Conservation (phyloP, 1,140 invertebrate species). For the Epicauta chinensis region DNA sequence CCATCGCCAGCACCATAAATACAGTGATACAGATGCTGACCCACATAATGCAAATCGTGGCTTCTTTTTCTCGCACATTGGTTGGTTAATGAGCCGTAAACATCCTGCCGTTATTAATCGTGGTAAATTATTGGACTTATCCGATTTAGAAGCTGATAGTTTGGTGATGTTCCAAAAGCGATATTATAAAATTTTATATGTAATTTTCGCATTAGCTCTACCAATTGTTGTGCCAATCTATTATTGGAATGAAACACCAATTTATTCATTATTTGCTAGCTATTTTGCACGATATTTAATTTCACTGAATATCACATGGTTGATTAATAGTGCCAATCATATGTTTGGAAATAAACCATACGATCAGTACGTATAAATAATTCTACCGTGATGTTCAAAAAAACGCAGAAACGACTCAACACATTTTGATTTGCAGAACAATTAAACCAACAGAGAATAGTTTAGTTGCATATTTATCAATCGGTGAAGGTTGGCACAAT, state of each 20-base stretch:
- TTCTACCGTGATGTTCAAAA: background rate
- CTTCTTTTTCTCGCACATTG: constrained; percentile 63
- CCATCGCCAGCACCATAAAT: constrained; percentile 61
- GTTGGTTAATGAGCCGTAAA: constrained; percentile 59
- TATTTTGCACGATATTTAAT: constrained; percentile 64
- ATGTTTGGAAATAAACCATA: constrained; percentile 61
- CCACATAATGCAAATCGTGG: constrained; percentile 59
- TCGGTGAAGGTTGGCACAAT: constrained; percentile 71
- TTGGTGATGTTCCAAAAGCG: constrained; percentile 69
- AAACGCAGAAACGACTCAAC: no score
- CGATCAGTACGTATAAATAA: constrained; percentile 47
- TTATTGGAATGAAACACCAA: constrained; percentile 61
- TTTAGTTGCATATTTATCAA: constrained; percentile 47
- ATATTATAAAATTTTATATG: constrained; percentile 61
- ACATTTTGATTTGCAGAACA: constrained; percentile 16
- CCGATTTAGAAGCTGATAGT: constrained; percentile 62
- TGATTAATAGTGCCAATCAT: constrained; percentile 78
- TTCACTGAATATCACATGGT: constrained; percentile 74
- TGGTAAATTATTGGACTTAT: constrained; percentile 53
- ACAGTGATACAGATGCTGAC: constrained; percentile 59
- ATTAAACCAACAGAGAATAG: constrained; percentile 48
- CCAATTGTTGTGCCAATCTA: constrained; percentile 64
- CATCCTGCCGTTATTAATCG: constrained; percentile 55
- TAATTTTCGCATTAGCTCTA: constrained; percentile 59
- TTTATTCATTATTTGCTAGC: constrained; percentile 48